Base-by-base conservation (phyloP, 2,888 invertebrate genomes). In the Craniophora ligustri region DNA sequence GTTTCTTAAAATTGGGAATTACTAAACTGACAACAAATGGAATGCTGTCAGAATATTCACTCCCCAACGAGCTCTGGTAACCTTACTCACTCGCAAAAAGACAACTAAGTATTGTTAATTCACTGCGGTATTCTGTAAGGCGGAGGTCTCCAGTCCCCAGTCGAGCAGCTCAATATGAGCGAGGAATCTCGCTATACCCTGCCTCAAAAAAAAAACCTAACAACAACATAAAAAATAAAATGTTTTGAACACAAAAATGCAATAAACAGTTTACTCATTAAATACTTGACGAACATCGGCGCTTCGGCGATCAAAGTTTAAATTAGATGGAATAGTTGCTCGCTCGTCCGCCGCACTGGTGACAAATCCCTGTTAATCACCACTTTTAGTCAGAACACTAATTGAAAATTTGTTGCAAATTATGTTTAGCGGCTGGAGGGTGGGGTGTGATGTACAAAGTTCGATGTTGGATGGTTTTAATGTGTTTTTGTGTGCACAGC, bases 251-350 rank as follows among this genome's bases (percentile, higher is more conserved):
- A 48, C 42, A 50, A 70, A 71, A 71, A 71, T 49, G 36, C 36
- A 56, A 50, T 53, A 55, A 65, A 64, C 40, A 51, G 19, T 64
- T 53, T 38, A 40, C 51, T 67, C 68, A 57, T 62, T 72, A 62
- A 61, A 61, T 41, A 61, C 49, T 64, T 46, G 23, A 28, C 28
- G 70, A 69, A 57, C 58, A 50, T 31, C 49, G 42, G 46, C 15
- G 35, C 70, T 14, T 23, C 39, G 15, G 32, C 40, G 64, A 58
- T 56, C 60, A 59, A 70, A 75, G 68, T 75, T 75, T 75, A 73
- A 76, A 75, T 75, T 71, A 66, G 57, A 57, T 48, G 35, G 48
- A 75, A 75, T 75, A 75, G 74, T 75, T 76, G 42, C 50, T 21
- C 32, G 48, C 56, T n/a, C 21, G 13, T 10, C 15, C 31, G 28